Conservation (phyloP, 2,888 invertebrate genomes). For the Cosmia pyralina region DNA sequence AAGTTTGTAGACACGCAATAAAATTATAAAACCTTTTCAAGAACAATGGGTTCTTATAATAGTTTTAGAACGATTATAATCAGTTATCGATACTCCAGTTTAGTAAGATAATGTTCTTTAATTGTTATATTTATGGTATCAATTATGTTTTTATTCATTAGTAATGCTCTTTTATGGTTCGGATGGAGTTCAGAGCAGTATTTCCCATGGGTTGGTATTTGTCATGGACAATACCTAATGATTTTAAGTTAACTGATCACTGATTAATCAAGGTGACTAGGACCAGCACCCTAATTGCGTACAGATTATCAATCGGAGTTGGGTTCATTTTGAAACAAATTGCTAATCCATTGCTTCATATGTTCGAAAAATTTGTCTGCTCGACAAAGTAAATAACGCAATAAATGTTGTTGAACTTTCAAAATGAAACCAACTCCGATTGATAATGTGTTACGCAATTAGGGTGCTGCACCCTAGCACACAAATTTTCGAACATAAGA, state of each 20-base stretch:
- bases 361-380: too few species aligned
- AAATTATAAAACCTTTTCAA: slow-evolving; percentile 47
- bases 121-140: slow-evolving; percentile 46
- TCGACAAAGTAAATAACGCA: too few species aligned
- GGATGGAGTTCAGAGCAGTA: slow-evolving; percentile 22
- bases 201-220: slow-evolving; percentile 28
- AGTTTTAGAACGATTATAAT: slow-evolving; percentile 31
- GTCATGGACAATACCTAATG: slow-evolving; percentile 9
- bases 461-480: too few species aligned
- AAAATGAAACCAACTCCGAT: too few species aligned
- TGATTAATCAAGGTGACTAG: neutral
- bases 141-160: slow-evolving; percentile 44
- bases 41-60: slow-evolving; percentile 52
- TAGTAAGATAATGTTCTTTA: slow-evolving; percentile 41
- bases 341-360: too few species aligned
- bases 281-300: too few species aligned
- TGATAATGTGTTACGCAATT: too few species aligned
- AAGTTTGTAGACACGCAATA: slow-evolving; percentile 43
- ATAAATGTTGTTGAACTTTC: too few species aligned
- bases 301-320: too few species aligned
- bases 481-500: too few species aligned
- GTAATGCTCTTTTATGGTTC: slow-evolving; percentile 36
- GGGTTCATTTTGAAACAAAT: too few species aligned
- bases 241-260: neutral
- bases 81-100: slow-evolving; percentile 48